Percentiles rank a stretch among this genome's conserved stretches.
Conservation (phyloP, 2,797 vertebrate genomes). For the Bradypodion ventrale region DNA sequence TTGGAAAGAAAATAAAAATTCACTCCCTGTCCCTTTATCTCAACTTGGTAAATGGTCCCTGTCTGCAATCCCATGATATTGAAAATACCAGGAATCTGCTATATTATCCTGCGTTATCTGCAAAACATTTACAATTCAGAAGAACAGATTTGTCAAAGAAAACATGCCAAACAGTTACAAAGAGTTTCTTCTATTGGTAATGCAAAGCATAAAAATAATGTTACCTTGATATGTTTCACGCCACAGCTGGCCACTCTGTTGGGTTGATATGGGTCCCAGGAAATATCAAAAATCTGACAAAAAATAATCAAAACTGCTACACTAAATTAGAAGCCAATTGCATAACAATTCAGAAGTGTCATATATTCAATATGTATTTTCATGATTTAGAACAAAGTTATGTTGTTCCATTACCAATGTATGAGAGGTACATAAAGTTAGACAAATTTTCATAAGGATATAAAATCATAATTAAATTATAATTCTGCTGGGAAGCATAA, state of each 20-base stretch:
- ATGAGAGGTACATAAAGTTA: slow-evolving; percentile 1
- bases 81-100: background rate
- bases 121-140: slow-evolving; percentile 16
- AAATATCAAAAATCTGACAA: slow-evolving; percentile 93
- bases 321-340: slow-evolving; percentile 37
- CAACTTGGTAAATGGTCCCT: slow-evolving; percentile 23
- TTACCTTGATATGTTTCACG: slow-evolving; percentile 98
- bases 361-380: slow-evolving; percentile 32
- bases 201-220: slow-evolving; percentile 52
- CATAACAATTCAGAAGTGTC: slow-evolving; percentile 8
- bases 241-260: slow-evolving; percentile 93
- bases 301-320: slow-evolving; percentile 59
- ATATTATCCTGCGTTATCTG: background rate
- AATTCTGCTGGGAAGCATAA: background rate
- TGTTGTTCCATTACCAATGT: background rate
- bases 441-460: background rate
- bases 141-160: slow-evolving; percentile 10
- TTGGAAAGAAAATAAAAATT: background rate
- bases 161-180: slow-evolving; percentile 1
- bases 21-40: background rate
- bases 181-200: background rate
- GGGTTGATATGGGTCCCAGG: slow-evolving; percentile 90
- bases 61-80: background rate
- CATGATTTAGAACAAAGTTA: slow-evolving; percentile 11
- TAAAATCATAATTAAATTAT: background rate